Conservation (phyloP, 2,113 vertebrate genomes). For the Mohoua ochrocephala region DNA sequence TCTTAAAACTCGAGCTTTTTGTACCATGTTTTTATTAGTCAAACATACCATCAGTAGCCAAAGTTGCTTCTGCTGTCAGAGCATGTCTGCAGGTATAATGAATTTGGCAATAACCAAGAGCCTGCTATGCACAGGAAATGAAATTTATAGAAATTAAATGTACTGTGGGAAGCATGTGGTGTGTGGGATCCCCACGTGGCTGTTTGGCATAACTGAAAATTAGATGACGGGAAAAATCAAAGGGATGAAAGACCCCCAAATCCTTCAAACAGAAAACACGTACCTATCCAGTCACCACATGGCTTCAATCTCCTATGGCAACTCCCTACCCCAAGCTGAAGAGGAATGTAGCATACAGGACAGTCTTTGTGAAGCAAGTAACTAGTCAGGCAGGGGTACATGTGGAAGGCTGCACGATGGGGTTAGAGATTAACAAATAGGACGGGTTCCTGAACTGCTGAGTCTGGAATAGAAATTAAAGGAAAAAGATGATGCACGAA, state of each 20-base stretch:
- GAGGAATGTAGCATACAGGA: background rate
- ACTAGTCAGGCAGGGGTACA: background rate
- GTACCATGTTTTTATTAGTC: background rate
- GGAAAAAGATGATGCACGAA: background rate
- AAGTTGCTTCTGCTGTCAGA: background rate
- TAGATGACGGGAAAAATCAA: background rate
- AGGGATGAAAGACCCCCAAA: background rate
- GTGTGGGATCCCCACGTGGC: background rate
- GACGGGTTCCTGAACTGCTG: background rate
- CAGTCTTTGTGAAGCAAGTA: background rate
- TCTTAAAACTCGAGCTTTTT: slow-evolving; percentile 12
- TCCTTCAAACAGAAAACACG: background rate
- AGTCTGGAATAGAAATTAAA: background rate
- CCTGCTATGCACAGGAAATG: background rate
- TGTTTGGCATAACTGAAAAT: background rate
- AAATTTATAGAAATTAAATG: background rate
- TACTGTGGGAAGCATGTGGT: background rate
- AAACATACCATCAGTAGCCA: background rate
- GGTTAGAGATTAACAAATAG: background rate
- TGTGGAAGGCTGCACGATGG: background rate
- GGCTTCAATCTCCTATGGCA: background rate
- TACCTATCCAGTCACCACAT: background rate
- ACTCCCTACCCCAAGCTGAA: background rate
- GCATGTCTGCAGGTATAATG: background rate
- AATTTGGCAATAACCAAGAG: background rate